Evolutionary conservation across 2,888 invertebrate species (phyloP).

Genomic region (Tetrapedia diversipes): DNA sequence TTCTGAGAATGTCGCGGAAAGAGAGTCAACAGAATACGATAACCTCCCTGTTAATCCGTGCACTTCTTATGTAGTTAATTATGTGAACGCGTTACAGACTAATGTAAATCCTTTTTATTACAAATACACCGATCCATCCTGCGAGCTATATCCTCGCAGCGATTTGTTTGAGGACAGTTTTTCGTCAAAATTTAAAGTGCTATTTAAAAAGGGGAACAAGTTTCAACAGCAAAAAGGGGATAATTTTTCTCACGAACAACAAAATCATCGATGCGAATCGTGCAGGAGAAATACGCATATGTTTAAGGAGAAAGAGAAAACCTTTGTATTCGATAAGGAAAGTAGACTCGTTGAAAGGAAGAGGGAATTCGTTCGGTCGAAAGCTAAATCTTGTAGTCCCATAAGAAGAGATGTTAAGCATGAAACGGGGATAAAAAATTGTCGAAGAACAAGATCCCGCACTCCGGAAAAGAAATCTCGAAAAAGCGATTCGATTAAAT

Average conservation of each 20-base stretch:
- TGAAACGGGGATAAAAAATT: background rate
- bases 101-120: constrained; percentile 4
- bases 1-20: background rate
- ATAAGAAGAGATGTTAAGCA: background rate
- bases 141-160: background rate
- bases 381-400: constrained; percentile 27
- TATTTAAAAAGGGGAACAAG: background rate
- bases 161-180: background rate
- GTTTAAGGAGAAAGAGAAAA: background rate
- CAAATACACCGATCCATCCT: background rate
- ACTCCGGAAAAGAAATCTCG: background rate
- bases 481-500: constrained; percentile 15
- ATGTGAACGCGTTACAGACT: constrained; percentile 17
- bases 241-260: background rate
- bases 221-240: too few species aligned
- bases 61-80: constrained; percentile 33
- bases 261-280: background rate
- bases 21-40: background rate
- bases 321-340: background rate
- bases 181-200: background rate
- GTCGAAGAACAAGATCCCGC: constrained; percentile 2
- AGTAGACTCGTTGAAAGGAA: background rate
- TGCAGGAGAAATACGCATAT: background rate
- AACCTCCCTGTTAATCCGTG: background rate
- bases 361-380: constrained; percentile 4